Evolutionary conservation across 2,888 invertebrate genomes (phyloP), one percentile per base, ranked within the genome.

Genomic region (Tupiocoris notatus): DNA sequence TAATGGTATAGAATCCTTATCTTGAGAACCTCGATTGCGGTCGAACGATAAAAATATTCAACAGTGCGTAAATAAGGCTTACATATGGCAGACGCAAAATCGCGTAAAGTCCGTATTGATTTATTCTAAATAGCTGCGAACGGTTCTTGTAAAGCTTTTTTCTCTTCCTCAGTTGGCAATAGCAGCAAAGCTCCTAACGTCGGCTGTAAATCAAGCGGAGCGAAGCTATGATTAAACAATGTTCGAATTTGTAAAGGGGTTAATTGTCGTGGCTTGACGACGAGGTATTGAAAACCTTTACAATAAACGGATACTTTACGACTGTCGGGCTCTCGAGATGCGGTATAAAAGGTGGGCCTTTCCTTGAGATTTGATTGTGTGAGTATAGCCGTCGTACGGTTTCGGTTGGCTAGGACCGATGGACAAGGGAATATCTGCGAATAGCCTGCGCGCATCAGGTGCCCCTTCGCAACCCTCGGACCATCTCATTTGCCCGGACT

Each of bases 181-280:
- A 12, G 12, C 6, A 12, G 12, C 39, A 12, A 12, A 39, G n/a
- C 39, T 39, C 12, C 39, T 3, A 12, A 39, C 63, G 22, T 22
- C 24, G 67, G 57, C 23, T 67, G 67, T 67, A 67, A 67, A 67
- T 67, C 67, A 67, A 22, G 17, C 39, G 3, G 6, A 18, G 9
- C 67, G 21, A 17, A 22, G 59, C 68, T 76, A 76, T 76, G 76
- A 76, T 76, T 76, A 76, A 76, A 70, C 76, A 76, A 76, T 76
- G 76, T 70, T 73, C 62, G 68, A 76, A 76, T 76, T 39, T 76
- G 68, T 76, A 57, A 68, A 56, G 68, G 39, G 63, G 76, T 76
- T 76, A 68, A 76, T 76, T 76, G 65, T 68, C 22, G 76, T 56
- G 18, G 58, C 39, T 39, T 12, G 39, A 39, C 39, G 39, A 39